Base-by-base conservation (phyloP, 1,140 invertebrate species). In the Chironomus tepperi region DNA sequence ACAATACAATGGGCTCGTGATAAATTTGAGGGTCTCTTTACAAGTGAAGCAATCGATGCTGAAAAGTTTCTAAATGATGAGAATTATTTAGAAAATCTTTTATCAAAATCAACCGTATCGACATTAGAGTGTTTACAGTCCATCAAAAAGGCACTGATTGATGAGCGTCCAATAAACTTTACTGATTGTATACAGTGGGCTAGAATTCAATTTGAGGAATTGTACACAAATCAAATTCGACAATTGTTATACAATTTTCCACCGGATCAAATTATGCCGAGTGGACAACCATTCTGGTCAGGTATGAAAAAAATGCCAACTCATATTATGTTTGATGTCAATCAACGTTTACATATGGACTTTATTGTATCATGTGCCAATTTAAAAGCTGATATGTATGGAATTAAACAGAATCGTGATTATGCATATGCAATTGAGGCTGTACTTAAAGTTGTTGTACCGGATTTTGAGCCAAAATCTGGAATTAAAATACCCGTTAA, bases 201-300 rank as follows among this genome's bases (percentile, higher is more conserved):
- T 2, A 87, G 96, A 16, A 84, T 89, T 74, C 89, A 96, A 78
- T 98, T 90, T 88, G 89, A 97, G 81, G 89, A 93, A 75, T 92
- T 96, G 78, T 98, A 94, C 82, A 86, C 88, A 78, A 97, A 97
- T 84, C 93, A 95, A 81, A 98, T 98, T 76, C 87, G 90, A 77
- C 96, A 98, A 82, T 84, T 98, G 43, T 85, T 98, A 1, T 97
- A 91, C 83, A 98, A 97, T 83, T 98, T 98, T 84, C 96, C 97
- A 8, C 87, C 92, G 2, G 93, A 98, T 83, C 94, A 97, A 83
- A 85, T 91, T 21, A 92, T 89, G 18, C 89, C 89, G 1, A 92
- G 88, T 79, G 96, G 96, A 5, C 92, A 94, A 65, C 92, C 92
- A 1, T 99, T 99, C 84, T 99, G 97, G 97, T 97, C 95, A 0